These are phyloP conservation scores for Meriones unguiculatus DNA, from an alignment of 2,113 vertebrate species.

Conservation along the genomic window DNA sequence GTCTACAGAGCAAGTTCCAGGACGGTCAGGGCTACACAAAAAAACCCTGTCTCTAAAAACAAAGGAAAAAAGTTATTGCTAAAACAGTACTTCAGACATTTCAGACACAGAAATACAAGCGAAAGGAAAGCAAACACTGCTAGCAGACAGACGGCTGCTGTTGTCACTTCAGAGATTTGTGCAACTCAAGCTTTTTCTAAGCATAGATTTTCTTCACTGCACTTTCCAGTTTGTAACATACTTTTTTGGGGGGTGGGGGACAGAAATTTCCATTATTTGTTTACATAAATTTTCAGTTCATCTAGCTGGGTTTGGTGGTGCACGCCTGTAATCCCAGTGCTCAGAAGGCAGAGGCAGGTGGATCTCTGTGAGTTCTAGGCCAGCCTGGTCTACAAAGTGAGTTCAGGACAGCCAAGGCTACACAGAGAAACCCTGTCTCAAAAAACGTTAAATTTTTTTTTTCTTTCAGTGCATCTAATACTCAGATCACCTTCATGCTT, in stretches of 20 bases:
- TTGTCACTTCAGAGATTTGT: not conserved
- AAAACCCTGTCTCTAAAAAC: not conserved
- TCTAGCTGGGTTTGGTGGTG: not conserved
- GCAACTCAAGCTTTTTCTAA: not conserved
- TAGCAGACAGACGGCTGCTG: not conserved
- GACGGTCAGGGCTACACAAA: not conserved
- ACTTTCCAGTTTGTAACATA: not conserved
- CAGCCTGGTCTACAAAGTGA: no score
- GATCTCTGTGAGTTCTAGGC: no score
- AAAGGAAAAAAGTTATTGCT: not conserved
- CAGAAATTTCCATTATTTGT: not conserved
- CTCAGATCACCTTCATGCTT: conserved; percentile 9
- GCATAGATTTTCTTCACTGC: not conserved
- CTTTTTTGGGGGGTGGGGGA: not conserved
- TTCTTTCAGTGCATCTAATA: conserved; percentile 37
- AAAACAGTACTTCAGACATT: conserved; percentile 11
- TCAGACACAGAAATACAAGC: conserved; percentile 28
- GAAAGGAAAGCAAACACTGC: not conserved
- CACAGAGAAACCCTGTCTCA: no score
- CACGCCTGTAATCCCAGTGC: no score
- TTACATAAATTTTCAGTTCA: conserved; percentile 34
- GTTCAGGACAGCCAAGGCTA: no score
- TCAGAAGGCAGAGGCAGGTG: no score
- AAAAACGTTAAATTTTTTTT: no score
- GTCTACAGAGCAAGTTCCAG: not conserved